phyloP scores from a whole-genome alignment of 2,888 invertebrate genomes.

The Rhopalosiphum nymphaeae region DNA sequence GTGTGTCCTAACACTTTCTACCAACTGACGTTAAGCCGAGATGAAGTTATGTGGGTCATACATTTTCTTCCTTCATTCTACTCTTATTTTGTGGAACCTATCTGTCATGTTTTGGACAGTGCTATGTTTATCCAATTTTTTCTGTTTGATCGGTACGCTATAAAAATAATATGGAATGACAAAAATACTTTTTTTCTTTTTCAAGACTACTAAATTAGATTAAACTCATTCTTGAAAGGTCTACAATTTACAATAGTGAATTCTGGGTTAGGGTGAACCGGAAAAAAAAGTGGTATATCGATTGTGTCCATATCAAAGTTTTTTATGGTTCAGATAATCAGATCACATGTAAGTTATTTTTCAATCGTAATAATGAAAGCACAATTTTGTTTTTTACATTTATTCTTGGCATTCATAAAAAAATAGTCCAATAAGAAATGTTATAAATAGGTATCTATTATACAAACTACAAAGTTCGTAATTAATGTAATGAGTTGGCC shows the following conservation, averaged over 20 bases:
- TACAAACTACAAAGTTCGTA: not conserved
- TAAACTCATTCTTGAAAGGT: not conserved
- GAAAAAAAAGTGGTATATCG: not conserved
- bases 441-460: not conserved
- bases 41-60: slow-evolving; percentile 12
- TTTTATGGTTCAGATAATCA: slow-evolving; percentile 27
- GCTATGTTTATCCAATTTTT: not conserved
- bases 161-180: not conserved
- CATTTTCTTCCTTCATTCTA: not conserved
- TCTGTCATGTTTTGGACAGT: slow-evolving; percentile 1
- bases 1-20: not conserved
- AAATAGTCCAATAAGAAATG: not conserved
- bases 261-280: not conserved
- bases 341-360: slow-evolving; percentile 28
- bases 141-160: not conserved
- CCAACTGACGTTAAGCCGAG: slow-evolving; percentile 1
- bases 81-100: not conserved
- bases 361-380: not conserved
- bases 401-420: not conserved
- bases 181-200: not conserved
- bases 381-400: not conserved
- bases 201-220: slow-evolving; percentile 16
- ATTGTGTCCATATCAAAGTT: slow-evolving; percentile 24
- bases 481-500: not conserved
- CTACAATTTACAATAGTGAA: slow-evolving; percentile 3